Evolutionary conservation across 30 jellyfish, hydroid and myxozoan genomes (phyloP), one percentile per base, ranked within the genome.

Genomic region (Catostylus mosaicus): DNA sequence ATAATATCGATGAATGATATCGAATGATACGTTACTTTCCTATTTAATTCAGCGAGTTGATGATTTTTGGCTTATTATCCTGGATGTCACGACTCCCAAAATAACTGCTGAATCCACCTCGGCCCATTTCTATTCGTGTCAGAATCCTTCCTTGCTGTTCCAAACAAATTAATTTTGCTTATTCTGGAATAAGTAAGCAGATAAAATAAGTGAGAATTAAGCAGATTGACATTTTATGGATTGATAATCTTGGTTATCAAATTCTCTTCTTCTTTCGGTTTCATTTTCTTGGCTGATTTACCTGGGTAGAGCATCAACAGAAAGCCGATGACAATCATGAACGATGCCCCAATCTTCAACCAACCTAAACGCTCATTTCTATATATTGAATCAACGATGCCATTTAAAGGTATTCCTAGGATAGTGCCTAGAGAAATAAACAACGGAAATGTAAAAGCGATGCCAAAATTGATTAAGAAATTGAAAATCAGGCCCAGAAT

Each of bases 361-460:
- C 82, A 76, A 31, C 89, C 89, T 62, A 86, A 73, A 18, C 23
- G 56, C 63, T 75, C 32, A 37, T 77, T 23, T 50, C 96, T 65
- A 45, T 56, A 75, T 3, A 75, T 64, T 31, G 85, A 30, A 61
- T 86, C 96, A 50, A 86, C 83, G 2, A 77, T 26, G 23, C 89
- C 96, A 86, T 86, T 86, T 0, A 86, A 34, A n/a, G 96, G 96
- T 27, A 86, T 77, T 23, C 96, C 96, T 14, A 86, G 75, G 32
- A 86, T 43, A 26, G 89, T 86, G 14, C 96, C 96, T 30, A 86
- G 72, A 0, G 96, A 86, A 23, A 86, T 86, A 75, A 86, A 86
- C 75, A 86, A 56, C 18, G 96, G 96, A 57, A 75, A 86, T 0
- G 96, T 86, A 56, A 62, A 74, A 4, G 96, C 96, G 26, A 86